Conservation (phyloP, 2,113 vertebrate species). For the Hucho hucho region DNA sequence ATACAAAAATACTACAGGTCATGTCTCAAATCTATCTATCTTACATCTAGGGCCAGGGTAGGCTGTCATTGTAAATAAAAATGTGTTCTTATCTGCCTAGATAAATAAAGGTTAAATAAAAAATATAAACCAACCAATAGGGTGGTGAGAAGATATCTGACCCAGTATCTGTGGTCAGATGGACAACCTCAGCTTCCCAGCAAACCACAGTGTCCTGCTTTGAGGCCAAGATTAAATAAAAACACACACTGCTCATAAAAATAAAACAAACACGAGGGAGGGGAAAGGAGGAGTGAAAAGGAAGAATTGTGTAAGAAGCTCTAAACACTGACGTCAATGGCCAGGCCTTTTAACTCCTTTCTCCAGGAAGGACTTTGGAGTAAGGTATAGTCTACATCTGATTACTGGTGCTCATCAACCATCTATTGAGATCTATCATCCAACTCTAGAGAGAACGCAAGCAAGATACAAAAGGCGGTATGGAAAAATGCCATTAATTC, state of each 20-base stretch:
- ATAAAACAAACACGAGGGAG: not conserved
- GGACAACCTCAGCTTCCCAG: not conserved
- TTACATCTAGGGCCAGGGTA: too few species aligned
- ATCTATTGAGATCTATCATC: not conserved
- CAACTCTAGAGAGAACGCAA: not conserved
- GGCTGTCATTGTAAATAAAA: too few species aligned
- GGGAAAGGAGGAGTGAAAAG: not conserved
- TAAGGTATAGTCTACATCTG: not conserved
- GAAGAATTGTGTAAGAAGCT: not conserved
- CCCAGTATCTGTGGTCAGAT: too few species aligned
- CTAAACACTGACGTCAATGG: not conserved
- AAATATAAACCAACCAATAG: too few species aligned
- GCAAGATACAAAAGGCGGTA: not conserved
- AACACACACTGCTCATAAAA: not conserved
- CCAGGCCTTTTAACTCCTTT: not conserved
- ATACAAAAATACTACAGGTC: too few species aligned
- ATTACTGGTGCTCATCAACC: not conserved
- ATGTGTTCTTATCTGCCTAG: too few species aligned
- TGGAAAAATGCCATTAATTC: not conserved
- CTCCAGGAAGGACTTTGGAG: not conserved
- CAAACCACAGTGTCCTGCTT: not conserved
- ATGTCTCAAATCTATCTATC: too few species aligned
- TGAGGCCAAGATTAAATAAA: not conserved
- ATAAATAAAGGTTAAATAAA: too few species aligned
- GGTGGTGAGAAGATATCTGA: too few species aligned